Conservation (phyloP, 2,888 invertebrate genomes). For the Peribatodes rhomboidaria region DNA sequence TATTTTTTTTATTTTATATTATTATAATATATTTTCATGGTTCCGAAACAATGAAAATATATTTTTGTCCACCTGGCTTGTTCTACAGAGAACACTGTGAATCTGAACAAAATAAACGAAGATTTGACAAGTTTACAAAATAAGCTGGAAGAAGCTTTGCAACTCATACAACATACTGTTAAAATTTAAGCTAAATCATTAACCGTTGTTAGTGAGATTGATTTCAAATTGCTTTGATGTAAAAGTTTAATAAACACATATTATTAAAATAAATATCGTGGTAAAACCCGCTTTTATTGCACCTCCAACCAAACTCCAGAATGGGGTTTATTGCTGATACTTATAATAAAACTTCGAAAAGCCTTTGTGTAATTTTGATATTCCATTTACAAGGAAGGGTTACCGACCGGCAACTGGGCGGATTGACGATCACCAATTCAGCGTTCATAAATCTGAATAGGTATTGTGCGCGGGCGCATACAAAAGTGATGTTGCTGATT, state of each 20-base stretch:
- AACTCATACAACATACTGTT: slow-evolving; percentile 6
- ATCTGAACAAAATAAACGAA: slow-evolving; percentile 21
- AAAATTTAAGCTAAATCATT: neutral
- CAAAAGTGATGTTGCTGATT: slow-evolving; percentile 72
- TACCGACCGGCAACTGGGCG: slow-evolving; percentile 73
- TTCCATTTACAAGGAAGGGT: slow-evolving; percentile 64
- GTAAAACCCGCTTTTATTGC: slow-evolving; percentile 29
- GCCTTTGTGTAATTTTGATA: slow-evolving; percentile 50
- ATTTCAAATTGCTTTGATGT: slow-evolving; percentile 2
- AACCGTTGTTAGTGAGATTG: neutral
- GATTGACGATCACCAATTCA: slow-evolving; percentile 72
- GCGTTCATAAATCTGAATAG: slow-evolving; percentile 75
- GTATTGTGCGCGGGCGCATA: slow-evolving; percentile 78
- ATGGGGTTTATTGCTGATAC: slow-evolving; percentile 24
- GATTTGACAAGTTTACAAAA: slow-evolving; percentile 1
- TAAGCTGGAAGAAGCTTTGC: neutral
- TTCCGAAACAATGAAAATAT: too few relatives aligned
- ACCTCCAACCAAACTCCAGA: slow-evolving; percentile 8
- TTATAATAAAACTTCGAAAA: slow-evolving; percentile 46
- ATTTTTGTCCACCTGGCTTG: too few relatives aligned
- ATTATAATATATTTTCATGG: too few relatives aligned
- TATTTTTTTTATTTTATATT: too few relatives aligned
- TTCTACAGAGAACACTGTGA: too few relatives aligned
- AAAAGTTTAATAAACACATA: slow-evolving; percentile 12
- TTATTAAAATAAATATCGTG: slow-evolving; percentile 21